Base-by-base conservation (phyloP, 1,140 invertebrate species). In the Drosophila nasuta region DNA sequence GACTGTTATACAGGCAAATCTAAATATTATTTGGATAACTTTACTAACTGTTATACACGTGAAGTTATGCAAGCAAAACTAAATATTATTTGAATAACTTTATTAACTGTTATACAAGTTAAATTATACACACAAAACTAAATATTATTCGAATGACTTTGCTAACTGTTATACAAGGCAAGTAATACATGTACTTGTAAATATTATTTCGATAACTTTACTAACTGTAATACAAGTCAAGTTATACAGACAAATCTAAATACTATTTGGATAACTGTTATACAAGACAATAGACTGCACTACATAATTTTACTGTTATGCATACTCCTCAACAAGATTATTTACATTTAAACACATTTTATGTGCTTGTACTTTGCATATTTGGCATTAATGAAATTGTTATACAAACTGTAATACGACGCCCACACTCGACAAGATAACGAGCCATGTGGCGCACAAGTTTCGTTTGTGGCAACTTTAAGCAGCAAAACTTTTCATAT, bases 401-500 rank as follows among this genome's bases (percentile, higher is more conserved):
- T 56, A 38, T 56, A 17, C 20, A 49, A 59, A 59, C 57, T 69
- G 66, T 59, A 59, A 68, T 51, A 59, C 54, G 3, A 33, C 30
- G 30, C 30, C 7, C 11, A 33, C 35, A 62, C 46, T 51, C 25
- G 41, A 46, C 5, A 7, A 64, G 28, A 17, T 56, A 41, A 57
- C 69, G 49, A 11, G 41, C 38, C 70, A 75, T 75, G 77, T 60
- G 64, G n/a, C 63, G 79, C 51, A 59, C 3, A 52, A 64, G 49
- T 58, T 77, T 67, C 13, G 28, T 62, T 33, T 33, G 5, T 8
- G 7, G 30, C 30, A 33, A 8, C 30, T 33, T 87, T 63, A 62
- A 78, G 70, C 60, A 57, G 51, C 58, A 49, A 76, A 86, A 82
- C 64, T 86, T 86, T 82, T 79, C 54, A 51, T 57, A 88, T 82